Evolutionary conservation across 92 coral and sea anemone genomes (phyloP).

Genomic region (Scolanthus callimorphus): DNA sequence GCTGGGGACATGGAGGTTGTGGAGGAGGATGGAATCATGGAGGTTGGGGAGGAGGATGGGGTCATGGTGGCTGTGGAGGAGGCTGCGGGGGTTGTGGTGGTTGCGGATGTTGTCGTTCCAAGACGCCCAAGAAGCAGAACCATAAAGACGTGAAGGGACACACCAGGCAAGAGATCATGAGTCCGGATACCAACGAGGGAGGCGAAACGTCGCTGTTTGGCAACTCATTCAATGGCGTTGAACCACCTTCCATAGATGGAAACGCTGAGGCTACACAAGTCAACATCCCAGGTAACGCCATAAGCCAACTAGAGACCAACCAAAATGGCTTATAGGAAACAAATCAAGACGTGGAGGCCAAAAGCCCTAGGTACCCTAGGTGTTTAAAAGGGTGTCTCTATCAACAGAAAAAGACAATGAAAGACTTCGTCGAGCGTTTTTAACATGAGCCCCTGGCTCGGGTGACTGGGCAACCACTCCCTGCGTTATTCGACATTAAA

Average conservation of each 20-base stretch:
- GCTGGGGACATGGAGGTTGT: constrained; percentile 36
- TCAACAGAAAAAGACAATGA: no score
- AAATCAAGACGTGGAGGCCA: no score
- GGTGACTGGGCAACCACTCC: no score
- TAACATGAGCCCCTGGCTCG: no score
- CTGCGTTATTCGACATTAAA: no score
- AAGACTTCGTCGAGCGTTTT: no score
- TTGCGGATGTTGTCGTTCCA: constrained; percentile 40
- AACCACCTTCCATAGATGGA: constrained; percentile 5
- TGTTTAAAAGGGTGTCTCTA: no score
- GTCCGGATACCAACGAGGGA: constrained; percentile 32
- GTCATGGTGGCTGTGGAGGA: constrained; percentile 35
- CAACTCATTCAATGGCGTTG: constrained; percentile 22
- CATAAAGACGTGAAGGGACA: constrained; percentile 52
- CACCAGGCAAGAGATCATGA: constrained; percentile 62
- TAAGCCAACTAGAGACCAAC: no score
- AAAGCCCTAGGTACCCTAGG: no score
- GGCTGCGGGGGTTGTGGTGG: constrained; percentile 52
- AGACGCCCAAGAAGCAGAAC: constrained; percentile 31
- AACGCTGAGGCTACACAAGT: constrained; percentile 5
- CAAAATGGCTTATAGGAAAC: no score
- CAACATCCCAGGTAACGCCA: not conserved
- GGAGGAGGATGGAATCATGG: constrained; percentile 19
- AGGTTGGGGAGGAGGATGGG: constrained; percentile 53
- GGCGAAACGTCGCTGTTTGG: constrained; percentile 16